phyloP scores from a whole-genome alignment of 1,140 invertebrate species.

The Paramacrobiotus metropolitanus region DNA sequence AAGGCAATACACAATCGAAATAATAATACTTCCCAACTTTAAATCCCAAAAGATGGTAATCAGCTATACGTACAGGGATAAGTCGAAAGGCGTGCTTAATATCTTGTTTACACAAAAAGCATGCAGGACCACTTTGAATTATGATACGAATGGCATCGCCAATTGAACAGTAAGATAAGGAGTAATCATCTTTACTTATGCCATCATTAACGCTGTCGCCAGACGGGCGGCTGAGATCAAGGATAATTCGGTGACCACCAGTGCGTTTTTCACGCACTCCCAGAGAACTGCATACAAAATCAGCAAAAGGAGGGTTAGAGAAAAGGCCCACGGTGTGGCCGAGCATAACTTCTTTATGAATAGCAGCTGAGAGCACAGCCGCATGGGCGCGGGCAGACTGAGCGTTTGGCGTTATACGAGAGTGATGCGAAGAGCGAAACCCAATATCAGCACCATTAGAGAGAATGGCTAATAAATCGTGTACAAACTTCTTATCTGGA shows the following conservation, averaged over 20 bases:
- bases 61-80: neutral
- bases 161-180: neutral
- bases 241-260: neutral
- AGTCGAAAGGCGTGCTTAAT: neutral
- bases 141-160: neutral
- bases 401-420: neutral
- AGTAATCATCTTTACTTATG: neutral
- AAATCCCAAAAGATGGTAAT: neutral
- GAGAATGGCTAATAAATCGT: neutral
- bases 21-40: neutral
- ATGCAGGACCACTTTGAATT: neutral
- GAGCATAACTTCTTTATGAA: neutral
- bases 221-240: neutral
- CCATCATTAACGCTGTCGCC: neutral
- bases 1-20: neutral
- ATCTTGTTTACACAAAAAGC: neutral
- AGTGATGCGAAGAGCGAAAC: neutral
- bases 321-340: neutral
- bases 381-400: neutral
- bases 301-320: neutral
- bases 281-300: neutral
- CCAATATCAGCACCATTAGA: neutral
- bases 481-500: neutral
- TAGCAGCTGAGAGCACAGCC: neutral
- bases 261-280: neutral